These are phyloP conservation scores for Volucella inanis DNA, from an alignment of 2,888 invertebrate genomes.

Conservation along the genomic window DNA sequence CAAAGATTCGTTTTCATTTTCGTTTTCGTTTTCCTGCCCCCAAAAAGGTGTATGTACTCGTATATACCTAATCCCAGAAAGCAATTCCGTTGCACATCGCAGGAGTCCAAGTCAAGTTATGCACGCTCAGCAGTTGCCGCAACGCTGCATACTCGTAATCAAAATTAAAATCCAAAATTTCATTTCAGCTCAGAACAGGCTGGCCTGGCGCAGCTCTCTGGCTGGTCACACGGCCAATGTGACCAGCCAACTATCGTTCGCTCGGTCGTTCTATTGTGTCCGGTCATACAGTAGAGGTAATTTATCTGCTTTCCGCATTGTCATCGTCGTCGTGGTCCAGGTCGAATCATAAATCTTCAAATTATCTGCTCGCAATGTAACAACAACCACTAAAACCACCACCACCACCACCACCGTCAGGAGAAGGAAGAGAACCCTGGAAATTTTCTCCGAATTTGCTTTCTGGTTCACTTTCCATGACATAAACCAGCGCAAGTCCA, in stretches of 20 bases:
- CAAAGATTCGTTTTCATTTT: conserved; percentile 50
- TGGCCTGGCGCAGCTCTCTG: neutral
- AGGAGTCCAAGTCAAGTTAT: conserved; percentile 52
- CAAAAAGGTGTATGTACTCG: conserved; percentile 6
- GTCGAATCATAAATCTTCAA: conserved; percentile 68
- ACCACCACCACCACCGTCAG: too few species aligned
- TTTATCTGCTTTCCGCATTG: conserved; percentile 69
- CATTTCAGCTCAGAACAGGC: conserved; percentile 13
- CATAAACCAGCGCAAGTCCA: neutral
- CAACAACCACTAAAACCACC: conserved; percentile 3
- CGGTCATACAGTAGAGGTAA: conserved; percentile 58
- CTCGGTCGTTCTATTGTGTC: conserved; percentile 60
- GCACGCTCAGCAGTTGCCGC: conserved; percentile 53
- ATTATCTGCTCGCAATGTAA: conserved; percentile 55
- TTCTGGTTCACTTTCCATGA: conserved; percentile 37
- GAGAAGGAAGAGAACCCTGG: conserved; percentile 22
- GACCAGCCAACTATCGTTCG: conserved; percentile 43
- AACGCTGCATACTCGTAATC: conserved; percentile 45
- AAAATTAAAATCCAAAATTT: conserved; percentile 66
- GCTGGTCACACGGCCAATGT: conserved; percentile 11
- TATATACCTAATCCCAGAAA: conserved; percentile 22
- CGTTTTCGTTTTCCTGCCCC: conserved; percentile 3
- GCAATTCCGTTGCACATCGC: conserved; percentile 53
- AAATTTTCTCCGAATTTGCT: conserved; percentile 37
- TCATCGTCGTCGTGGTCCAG: conserved; percentile 64